These are phyloP conservation scores for Thymelicus lineola DNA, from an alignment of 2,888 invertebrate species.

Conservation along the genomic window DNA sequence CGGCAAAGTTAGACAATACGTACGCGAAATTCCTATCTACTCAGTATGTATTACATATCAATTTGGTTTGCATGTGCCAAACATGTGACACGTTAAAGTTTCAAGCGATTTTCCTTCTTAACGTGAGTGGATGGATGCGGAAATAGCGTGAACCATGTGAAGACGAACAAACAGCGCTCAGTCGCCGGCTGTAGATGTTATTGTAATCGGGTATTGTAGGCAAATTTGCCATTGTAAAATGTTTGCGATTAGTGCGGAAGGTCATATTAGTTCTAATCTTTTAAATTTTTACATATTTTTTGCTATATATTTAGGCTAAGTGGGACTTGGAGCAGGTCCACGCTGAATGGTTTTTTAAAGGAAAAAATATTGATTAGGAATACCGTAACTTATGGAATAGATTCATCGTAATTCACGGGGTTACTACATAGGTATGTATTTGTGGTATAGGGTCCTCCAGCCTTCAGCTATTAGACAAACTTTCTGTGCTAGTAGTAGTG, in stretches of 20 bases:
- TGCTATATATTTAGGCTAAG: background rate
- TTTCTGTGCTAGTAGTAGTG: too few species aligned
- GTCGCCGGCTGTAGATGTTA: slow-evolving; percentile 11
- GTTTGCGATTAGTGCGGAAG: slow-evolving; percentile 26
- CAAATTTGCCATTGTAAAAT: slow-evolving; percentile 28
- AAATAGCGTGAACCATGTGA: background rate
- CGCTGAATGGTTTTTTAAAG: background rate
- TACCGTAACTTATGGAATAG: too few species aligned
- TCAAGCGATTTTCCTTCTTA: slow-evolving; percentile 4
- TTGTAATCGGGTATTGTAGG: slow-evolving; percentile 29
- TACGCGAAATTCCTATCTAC: slow-evolving; percentile 23
- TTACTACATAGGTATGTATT: too few species aligned
- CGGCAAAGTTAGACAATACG: slow-evolving; percentile 4
- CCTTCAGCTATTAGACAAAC: too few species aligned
- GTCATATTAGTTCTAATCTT: slow-evolving; percentile 11
- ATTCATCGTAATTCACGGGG: too few species aligned
- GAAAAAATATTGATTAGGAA: too few species aligned
- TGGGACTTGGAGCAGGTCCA: background rate
- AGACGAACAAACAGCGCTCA: background rate
- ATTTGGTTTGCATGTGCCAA: slow-evolving; percentile 1
- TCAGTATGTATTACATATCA: slow-evolving; percentile 16
- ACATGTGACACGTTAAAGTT: background rate
- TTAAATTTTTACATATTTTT: background rate
- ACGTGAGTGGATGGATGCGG: background rate
- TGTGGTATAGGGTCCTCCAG: too few species aligned